These are phyloP conservation scores for Coreius guichenoti DNA, from an alignment of 2,797 vertebrate genomes.

Conservation along the genomic window DNA sequence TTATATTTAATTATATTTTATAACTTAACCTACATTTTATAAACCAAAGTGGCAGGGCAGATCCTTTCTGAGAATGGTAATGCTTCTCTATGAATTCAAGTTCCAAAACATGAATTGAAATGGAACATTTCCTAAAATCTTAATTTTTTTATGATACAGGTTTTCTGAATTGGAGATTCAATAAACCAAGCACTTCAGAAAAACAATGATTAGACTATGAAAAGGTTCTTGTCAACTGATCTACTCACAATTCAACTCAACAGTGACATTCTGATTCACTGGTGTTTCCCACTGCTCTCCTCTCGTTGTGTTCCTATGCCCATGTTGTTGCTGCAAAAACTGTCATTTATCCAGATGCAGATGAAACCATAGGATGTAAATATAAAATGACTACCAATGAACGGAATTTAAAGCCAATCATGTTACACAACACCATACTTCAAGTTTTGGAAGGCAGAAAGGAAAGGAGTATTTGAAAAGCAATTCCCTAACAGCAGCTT, in stretches of 20 bases:
- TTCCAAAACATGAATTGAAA: background rate
- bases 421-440: background rate
- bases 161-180: background rate
- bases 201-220: slow-evolving; percentile 20
- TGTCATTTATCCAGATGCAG: background rate
- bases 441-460: slow-evolving; percentile 5
- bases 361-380: background rate
- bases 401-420: slow-evolving; percentile 26
- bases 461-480: slow-evolving; percentile 32
- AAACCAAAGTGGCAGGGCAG: background rate
- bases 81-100: background rate
- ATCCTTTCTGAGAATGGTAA: background rate
- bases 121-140: background rate
- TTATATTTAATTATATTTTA: background rate
- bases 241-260: slow-evolving; percentile 5
- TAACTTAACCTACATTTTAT: background rate
- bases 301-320: background rate
- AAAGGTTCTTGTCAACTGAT: background rate
- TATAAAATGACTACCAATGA: slow-evolving; percentile 30
- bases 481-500: slow-evolving; percentile 39
- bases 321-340: background rate
- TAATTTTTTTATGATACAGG: background rate
- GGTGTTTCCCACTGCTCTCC: background rate
- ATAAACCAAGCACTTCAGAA: slow-evolving; percentile 1
- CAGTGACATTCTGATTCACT: background rate